Evolutionary conservation across 2,888 invertebrate genomes (phyloP).

Genomic region (Epinotia bilunana): DNA sequence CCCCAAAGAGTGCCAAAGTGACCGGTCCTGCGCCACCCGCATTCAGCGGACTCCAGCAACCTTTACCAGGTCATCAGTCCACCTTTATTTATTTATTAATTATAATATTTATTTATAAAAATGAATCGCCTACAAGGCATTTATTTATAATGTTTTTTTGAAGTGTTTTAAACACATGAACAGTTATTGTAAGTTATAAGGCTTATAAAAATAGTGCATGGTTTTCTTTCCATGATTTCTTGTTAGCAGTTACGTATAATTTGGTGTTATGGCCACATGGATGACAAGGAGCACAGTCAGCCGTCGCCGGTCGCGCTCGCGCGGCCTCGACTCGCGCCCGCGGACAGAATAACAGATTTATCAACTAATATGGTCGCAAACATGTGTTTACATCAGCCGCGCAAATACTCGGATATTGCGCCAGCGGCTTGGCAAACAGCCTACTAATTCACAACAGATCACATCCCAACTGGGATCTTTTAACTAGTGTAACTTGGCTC

Average conservation of each 20-base stretch:
- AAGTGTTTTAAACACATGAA: no score
- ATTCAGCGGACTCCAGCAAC: no score
- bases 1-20: no score
- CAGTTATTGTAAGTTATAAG: no score
- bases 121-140: no score
- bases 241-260: background rate
- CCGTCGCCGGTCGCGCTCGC: background rate
- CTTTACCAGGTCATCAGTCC: no score
- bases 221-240: background rate
- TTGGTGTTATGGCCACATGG: background rate
- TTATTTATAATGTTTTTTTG: no score
- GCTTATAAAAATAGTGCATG: background rate
- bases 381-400: slow-evolving; percentile 19
- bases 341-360: slow-evolving; percentile 22
- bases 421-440: slow-evolving; percentile 12
- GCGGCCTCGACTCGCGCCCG: background rate
- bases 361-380: slow-evolving; percentile 22
- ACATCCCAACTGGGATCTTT: background rate
- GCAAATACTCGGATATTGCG: slow-evolving; percentile 16
- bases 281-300: background rate
- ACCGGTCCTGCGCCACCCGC: no score
- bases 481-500: background rate
- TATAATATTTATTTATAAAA: no score
- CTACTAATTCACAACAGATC: background rate
- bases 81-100: no score